A percentile compares a stretch with the other conserved stretches of the same genome.
Conservation (phyloP, 1,140 invertebrate genomes). For the Zophobas morio region DNA sequence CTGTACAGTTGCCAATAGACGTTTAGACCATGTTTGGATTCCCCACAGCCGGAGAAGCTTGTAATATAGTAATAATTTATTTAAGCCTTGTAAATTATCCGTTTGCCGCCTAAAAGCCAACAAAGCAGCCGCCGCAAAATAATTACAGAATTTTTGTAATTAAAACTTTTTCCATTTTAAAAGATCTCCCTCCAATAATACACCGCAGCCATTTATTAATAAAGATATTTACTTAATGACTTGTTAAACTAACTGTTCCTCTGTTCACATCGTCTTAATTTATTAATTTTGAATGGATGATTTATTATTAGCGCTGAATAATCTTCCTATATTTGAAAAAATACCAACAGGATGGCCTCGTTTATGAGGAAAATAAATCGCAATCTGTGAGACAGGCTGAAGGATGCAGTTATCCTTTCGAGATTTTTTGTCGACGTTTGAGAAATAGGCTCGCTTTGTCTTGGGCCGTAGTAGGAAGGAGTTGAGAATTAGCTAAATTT, state of each 20-base stretch:
- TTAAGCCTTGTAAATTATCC: constrained; percentile 15
- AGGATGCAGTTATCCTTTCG: constrained; percentile 17
- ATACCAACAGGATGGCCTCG: neutral
- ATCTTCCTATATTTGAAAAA: constrained; percentile 6
- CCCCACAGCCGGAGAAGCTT: constrained; percentile 9
- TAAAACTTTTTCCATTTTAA: constrained; percentile 21
- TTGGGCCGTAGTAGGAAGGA: neutral
- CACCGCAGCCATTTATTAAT: constrained; percentile 12
- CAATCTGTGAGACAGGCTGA: neutral
- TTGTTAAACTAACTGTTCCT: constrained; percentile 14
- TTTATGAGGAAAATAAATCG: constrained; percentile 27
- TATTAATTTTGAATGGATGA: neutral
- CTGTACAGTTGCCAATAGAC: constrained; percentile 9
- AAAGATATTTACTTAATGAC: constrained; percentile 17
- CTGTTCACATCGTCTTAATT: too few species aligned
- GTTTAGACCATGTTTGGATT: neutral
- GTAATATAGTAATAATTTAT: constrained; percentile 21
- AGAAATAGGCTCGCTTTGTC: constrained; percentile 22
- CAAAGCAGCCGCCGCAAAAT: constrained; percentile 1
- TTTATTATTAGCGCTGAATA: constrained; percentile 16
- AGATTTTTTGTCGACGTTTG: constrained; percentile 3
- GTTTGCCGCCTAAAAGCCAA: constrained; percentile 13
- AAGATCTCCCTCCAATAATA: neutral
- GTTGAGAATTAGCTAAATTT: neutral
- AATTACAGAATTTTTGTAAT: constrained; percentile 19